phyloP scores from a whole-genome alignment of 2,888 invertebrate species.

The Coleophora deauratella region DNA sequence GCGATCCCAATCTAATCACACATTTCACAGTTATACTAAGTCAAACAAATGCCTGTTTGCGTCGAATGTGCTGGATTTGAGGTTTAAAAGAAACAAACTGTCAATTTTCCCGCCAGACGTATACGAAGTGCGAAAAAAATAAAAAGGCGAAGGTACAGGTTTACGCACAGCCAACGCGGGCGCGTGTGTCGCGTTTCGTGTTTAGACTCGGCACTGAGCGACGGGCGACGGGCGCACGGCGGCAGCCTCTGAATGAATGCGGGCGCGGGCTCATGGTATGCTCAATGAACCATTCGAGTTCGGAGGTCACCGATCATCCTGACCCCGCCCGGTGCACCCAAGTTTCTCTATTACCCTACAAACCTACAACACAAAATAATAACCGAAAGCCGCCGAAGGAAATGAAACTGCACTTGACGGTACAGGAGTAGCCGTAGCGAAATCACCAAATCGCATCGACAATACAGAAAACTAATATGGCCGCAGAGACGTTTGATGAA shows the following conservation, averaged over 20 bases:
- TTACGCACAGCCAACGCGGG: slow-evolving; percentile 38
- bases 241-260: slow-evolving; percentile 45
- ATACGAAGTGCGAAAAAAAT: slow-evolving; percentile 29
- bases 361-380: slow-evolving; percentile 21
- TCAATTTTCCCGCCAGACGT: slow-evolving; percentile 53
- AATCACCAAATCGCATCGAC: not conserved
- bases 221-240: slow-evolving; percentile 12
- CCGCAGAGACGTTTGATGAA: slow-evolving; percentile 11
- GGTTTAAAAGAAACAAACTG: slow-evolving; percentile 26
- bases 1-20: slow-evolving; percentile 52
- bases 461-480: slow-evolving; percentile 7
- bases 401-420: not conserved
- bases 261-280: slow-evolving; percentile 38
- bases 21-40: slow-evolving; percentile 38
- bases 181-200: slow-evolving; percentile 68
- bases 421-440: not conserved
- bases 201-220: slow-evolving; percentile 63
- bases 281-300: slow-evolving; percentile 70
- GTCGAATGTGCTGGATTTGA: not conserved
- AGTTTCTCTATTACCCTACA: slow-evolving; percentile 57
- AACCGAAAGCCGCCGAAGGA: slow-evolving; percentile 7
- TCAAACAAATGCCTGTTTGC: slow-evolving; percentile 1
- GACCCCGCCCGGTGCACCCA: slow-evolving; percentile 40
- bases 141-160: slow-evolving; percentile 34
- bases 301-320: slow-evolving; percentile 63